A percentile compares a stretch with the other conserved stretches of the same genome.
Evolutionary conservation across 2,888 invertebrate species (phyloP).

Genomic region (Torymus aiolomorphi): DNA sequence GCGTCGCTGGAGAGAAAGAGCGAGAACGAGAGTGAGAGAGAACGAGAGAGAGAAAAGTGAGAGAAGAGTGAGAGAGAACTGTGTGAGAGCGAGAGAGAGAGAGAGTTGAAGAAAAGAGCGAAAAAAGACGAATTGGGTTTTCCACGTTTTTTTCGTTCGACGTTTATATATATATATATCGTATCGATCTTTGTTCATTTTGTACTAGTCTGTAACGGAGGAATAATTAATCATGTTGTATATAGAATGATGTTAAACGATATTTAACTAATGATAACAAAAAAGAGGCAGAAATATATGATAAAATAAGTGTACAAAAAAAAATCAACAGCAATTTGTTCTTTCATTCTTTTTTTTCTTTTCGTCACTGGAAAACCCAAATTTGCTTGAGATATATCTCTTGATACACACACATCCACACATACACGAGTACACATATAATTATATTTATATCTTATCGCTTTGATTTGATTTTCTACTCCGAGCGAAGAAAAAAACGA

Average conservation of each 20-base stretch:
- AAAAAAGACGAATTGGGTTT: slow-evolving; percentile 54
- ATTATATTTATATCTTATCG: no score
- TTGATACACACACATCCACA: no score
- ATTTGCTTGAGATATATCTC: slow-evolving; percentile 22
- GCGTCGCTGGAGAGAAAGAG: slow-evolving; percentile 23
- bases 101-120: slow-evolving; percentile 29
- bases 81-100: slow-evolving; percentile 8
- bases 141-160: slow-evolving; percentile 57
- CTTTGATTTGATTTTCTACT: no score
- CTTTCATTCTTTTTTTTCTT: slow-evolving; percentile 48
- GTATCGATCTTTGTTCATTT: slow-evolving; percentile 60
- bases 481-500: no score
- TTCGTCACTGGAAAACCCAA: slow-evolving; percentile 48
- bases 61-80: slow-evolving; percentile 42
- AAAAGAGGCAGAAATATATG: slow-evolving; percentile 58
- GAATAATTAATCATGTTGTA: slow-evolving; percentile 59
- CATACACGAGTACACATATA: no score
- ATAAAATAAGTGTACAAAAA: slow-evolving; percentile 57
- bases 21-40: slow-evolving; percentile 18
- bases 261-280: slow-evolving; percentile 59
- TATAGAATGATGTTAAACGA: slow-evolving; percentile 60
- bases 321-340: no score
- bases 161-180: slow-evolving; percentile 61
- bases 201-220: slow-evolving; percentile 60
- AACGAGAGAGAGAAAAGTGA: slow-evolving; percentile 42